Conservation (phyloP, 2,888 invertebrate species). For the Mactromeris polynyma region DNA sequence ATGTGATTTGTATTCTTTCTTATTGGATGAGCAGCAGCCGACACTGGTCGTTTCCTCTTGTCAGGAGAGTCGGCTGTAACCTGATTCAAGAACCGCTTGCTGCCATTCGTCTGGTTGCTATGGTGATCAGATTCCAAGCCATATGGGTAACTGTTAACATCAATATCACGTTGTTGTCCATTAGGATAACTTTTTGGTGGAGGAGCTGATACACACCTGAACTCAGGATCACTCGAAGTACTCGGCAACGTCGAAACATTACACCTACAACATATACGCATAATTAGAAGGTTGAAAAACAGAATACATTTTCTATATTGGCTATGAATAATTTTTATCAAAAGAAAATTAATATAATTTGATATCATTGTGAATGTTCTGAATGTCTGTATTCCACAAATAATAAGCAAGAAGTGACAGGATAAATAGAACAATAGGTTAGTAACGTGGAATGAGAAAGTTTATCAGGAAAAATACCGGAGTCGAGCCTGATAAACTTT, state of each 20-base stretch:
- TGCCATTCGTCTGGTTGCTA: conserved; percentile 32
- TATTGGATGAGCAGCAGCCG: conserved; percentile 39
- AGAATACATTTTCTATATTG: too few species aligned
- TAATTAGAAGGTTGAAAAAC: not conserved
- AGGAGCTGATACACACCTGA: conserved; percentile 49
- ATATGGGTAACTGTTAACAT: conserved; percentile 66
- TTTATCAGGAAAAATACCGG: too few species aligned
- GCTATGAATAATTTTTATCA: too few species aligned
- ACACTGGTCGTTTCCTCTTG: conserved; percentile 62
- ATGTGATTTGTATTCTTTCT: conserved; percentile 43
- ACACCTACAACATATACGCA: not conserved
- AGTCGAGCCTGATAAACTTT: too few species aligned
- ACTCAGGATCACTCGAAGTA: conserved; percentile 35
- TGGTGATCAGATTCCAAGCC: conserved; percentile 38
- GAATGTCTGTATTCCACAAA: too few species aligned
- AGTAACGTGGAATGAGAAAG: too few species aligned
- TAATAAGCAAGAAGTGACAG: too few species aligned
- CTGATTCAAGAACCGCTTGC: conserved; percentile 55
- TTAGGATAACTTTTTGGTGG: conserved; percentile 42
- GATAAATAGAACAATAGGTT: too few species aligned
- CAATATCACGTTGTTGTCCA: conserved; percentile 55
- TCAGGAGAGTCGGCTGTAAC: conserved; percentile 40
- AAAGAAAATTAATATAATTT: too few species aligned
- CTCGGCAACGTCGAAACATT: conserved; percentile 14
- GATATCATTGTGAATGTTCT: too few species aligned